A percentile compares a stretch with the other conserved stretches of the same genome.
Conservation (phyloP, 2,888 invertebrate species). For the Xestoiulus laeticollis region DNA sequence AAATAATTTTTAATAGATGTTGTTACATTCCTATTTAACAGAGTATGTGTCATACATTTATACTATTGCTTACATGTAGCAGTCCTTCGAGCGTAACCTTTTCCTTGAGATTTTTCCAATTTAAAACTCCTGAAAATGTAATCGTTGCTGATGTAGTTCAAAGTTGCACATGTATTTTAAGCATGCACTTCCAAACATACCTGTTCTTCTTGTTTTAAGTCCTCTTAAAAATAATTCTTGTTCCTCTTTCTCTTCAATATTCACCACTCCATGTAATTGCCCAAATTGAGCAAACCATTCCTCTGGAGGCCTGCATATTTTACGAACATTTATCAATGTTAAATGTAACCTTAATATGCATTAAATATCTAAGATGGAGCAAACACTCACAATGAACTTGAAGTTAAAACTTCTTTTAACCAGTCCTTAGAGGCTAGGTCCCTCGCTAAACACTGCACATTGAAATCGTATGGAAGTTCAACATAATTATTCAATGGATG, state of each 20-base stretch:
- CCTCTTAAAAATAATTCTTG: neutral
- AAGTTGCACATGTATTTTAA: neutral
- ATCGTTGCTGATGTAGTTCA: neutral
- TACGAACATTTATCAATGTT: neutral
- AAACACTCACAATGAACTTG: neutral
- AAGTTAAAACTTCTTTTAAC: neutral
- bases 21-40: neutral
- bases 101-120: neutral
- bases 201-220: neutral
- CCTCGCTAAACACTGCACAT: neutral
- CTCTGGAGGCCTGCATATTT: neutral
- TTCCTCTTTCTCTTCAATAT: constrained; percentile 12
- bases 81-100: neutral
- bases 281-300: constrained; percentile 8
- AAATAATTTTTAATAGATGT: neutral
- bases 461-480: neutral
- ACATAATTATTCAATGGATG: constrained; percentile 5
- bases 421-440: neutral
- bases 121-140: neutral
- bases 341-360: neutral
- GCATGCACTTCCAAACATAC: neutral
- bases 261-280: neutral
- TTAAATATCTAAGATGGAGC: neutral
- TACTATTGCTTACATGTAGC: neutral
- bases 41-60: neutral